These are phyloP conservation scores for Oenanthe melanoleuca DNA, from an alignment of 2,113 vertebrate genomes.

Conservation along the genomic window DNA sequence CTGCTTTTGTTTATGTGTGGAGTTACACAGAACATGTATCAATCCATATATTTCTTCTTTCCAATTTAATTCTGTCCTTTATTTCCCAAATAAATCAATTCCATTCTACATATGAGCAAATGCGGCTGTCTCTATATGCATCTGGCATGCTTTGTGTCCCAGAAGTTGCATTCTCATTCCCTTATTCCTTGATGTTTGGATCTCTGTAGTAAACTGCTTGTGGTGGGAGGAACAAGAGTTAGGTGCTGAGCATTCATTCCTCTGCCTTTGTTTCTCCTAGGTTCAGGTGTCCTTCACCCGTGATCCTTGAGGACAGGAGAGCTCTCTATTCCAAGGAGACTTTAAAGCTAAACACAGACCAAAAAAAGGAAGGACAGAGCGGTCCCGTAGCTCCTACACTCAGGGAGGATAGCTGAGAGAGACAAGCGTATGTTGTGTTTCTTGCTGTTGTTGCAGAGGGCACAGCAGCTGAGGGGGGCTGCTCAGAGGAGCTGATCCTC, in stretches of 20 bases:
- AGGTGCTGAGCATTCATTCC: neutral
- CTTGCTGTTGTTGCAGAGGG: neutral
- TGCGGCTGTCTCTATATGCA: neutral
- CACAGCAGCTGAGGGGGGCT: neutral
- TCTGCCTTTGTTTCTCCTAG: conserved; percentile 13
- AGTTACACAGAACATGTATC: neutral
- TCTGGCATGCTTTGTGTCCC: neutral
- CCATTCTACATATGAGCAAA: neutral
- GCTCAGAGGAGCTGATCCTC: neutral
- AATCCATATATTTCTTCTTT: neutral
- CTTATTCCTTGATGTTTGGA: neutral
- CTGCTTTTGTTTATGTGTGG: neutral
- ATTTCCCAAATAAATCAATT: neutral
- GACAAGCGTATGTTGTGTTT: neutral
- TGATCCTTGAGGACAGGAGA: neutral
- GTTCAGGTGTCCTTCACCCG: neutral
- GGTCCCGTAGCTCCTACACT: accelerated
- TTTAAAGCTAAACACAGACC: neutral
- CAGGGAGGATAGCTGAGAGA: neutral
- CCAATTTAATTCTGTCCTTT: neutral
- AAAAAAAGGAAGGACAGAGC: neutral
- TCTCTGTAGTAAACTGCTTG: neutral
- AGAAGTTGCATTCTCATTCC: neutral
- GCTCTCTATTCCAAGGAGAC: neutral
- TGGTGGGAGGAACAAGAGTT: neutral